Conservation (phyloP, 2,888 invertebrate species). For the Nineta flava region DNA sequence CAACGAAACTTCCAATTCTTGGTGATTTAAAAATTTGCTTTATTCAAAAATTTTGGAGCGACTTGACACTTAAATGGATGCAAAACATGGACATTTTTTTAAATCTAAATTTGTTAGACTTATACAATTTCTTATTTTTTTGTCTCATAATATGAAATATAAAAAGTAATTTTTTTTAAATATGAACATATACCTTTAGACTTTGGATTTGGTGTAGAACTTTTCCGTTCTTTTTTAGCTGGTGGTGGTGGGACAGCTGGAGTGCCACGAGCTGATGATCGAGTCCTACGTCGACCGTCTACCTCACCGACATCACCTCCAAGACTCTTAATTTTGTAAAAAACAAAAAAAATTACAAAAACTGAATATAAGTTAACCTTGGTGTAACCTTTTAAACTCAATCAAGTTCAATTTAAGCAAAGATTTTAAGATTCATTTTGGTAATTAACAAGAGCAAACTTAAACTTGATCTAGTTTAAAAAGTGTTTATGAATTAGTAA, state of each 20-base stretch:
- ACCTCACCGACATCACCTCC: constrained; percentile 28
- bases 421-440: background rate
- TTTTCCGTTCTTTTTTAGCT: constrained; percentile 31
- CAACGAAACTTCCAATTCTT: no score
- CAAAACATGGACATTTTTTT: no score
- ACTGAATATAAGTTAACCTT: no score
- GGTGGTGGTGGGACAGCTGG: constrained; percentile 36
- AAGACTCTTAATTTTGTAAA: constrained; percentile 25
- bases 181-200: constrained; percentile 18
- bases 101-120: no score
- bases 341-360: constrained; percentile 1
- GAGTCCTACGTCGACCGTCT: constrained; percentile 37
- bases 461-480: background rate
- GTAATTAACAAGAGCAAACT: background rate
- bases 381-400: no score
- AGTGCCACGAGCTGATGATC: constrained; percentile 36
- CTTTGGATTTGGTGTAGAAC: constrained; percentile 16
- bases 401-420: no score
- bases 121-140: no score
- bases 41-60: no score
- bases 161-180: no score
- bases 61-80: no score
- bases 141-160: no score
- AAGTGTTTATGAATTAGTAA: background rate
- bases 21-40: no score